Percentiles rank a stretch among this genome's conserved stretches.
Evolutionary conservation across 2,888 invertebrate species (phyloP).

Genomic region (Odontocerum albicorne): DNA sequence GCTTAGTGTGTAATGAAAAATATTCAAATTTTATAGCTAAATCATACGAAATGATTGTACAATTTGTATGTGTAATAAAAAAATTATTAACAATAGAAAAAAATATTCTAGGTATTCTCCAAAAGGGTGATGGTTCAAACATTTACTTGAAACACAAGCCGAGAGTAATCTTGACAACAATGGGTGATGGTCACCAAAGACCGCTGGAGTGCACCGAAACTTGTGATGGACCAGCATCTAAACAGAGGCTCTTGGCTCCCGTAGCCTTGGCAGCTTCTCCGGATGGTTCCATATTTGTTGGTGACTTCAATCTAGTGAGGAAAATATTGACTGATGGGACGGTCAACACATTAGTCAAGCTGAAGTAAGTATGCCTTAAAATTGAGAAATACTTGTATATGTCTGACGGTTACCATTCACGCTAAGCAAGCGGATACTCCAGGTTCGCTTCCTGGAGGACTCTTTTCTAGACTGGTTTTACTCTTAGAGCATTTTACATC

Average conservation of each 20-base stretch:
- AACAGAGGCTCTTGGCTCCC: conserved; percentile 85
- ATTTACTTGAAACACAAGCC: conserved; percentile 93
- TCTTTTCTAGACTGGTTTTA: too few species aligned
- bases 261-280: conserved; percentile 90
- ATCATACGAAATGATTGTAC: too few species aligned
- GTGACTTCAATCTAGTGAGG: conserved; percentile 92
- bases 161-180: conserved; percentile 83
- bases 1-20: too few species aligned
- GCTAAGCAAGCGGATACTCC: too few species aligned
- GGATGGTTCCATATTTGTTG: conserved; percentile 92
- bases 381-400: too few species aligned
- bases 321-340: conserved; percentile 85
- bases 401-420: too few species aligned
- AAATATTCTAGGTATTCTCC: conserved; percentile 74
- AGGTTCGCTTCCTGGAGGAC: too few species aligned
- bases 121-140: conserved; percentile 96
- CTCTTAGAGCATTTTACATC: too few species aligned
- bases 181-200: conserved; percentile 91
- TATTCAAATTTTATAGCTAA: too few species aligned
- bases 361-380: conserved; percentile 73
- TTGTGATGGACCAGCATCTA: conserved; percentile 77
- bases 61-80: too few species aligned
- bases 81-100: too few species aligned
- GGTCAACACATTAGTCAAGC: conserved; percentile 74
- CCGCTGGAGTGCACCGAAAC: conserved; percentile 73